A percentile compares a stretch with the other conserved stretches of the same genome.
Conservation (phyloP, 2,888 invertebrate species). For the Keiferia lycopersicella region DNA sequence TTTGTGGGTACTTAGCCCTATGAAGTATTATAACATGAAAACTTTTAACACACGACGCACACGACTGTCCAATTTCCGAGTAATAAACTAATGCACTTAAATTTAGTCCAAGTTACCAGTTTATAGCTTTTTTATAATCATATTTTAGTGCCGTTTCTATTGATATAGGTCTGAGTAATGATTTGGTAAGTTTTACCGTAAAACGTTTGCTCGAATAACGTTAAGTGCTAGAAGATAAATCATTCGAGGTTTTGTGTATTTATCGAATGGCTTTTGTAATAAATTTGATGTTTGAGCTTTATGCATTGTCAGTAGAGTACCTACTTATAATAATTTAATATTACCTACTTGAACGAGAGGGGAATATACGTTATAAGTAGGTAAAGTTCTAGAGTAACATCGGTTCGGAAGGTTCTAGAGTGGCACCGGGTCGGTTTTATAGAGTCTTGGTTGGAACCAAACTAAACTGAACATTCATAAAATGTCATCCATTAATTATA, state of each 20-base stretch:
- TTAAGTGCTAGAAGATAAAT: conserved; percentile 29
- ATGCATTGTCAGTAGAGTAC: not conserved
- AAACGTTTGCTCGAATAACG: conserved; percentile 39
- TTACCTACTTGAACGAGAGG: too few relatives aligned
- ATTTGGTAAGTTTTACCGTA: conserved; percentile 51
- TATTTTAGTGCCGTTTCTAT: conserved; percentile 58
- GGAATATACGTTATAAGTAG: too few relatives aligned
- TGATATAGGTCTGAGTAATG: conserved; percentile 55
- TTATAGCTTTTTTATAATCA: conserved; percentile 75
- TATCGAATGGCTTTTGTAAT: not conserved
- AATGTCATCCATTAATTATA: too few relatives aligned
- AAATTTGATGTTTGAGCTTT: conserved; percentile 1
- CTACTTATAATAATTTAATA: not conserved
- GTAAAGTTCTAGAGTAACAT: too few relatives aligned
- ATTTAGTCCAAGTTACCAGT: conserved; percentile 59
- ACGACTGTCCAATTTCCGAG: conserved; percentile 49
- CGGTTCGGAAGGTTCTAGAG: too few relatives aligned
- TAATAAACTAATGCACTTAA: conserved; percentile 77
- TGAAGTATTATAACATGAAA: too few relatives aligned
- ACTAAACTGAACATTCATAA: too few relatives aligned
- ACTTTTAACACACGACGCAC: not conserved
- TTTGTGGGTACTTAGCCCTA: not conserved
- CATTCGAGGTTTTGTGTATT: conserved; percentile 16
- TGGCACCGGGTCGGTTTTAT: too few relatives aligned
- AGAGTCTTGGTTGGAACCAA: too few relatives aligned